Evolutionary conservation across 2,888 invertebrate species (phyloP).

Genomic region (Apodemia zela): DNA sequence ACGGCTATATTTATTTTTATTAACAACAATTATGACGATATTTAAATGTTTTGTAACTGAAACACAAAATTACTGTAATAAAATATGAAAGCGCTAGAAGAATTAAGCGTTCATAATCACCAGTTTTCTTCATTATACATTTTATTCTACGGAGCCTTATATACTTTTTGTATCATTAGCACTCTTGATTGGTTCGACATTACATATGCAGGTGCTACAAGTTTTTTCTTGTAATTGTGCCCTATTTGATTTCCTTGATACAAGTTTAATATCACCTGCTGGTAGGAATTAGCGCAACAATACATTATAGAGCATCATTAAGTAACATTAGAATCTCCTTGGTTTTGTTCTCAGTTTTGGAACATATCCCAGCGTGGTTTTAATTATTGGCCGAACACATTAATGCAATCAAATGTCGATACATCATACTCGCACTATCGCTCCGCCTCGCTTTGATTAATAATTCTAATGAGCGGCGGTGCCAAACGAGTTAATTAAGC

Average conservation of each 20-base stretch:
- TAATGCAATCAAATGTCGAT: conserved; percentile 79
- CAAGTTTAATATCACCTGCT: conserved; percentile 37
- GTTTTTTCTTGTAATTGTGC: conserved; percentile 6
- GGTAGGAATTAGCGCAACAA: conserved; percentile 41
- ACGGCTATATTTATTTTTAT: too few relatives aligned
- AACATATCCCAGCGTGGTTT: conserved; percentile 68
- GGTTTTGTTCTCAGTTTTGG: conserved; percentile 42
- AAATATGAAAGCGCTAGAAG: too few relatives aligned
- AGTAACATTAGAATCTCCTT: conserved; percentile 27
- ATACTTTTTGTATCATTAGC: conserved; percentile 16
- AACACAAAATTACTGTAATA: too few relatives aligned
- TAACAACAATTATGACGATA: too few relatives aligned
- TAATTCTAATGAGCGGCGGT: conserved; percentile 79
- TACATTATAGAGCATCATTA: conserved; percentile 54
- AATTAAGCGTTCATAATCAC: neutral
- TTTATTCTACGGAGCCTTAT: conserved; percentile 6
- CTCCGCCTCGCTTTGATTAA: conserved; percentile 76
- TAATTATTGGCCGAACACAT: conserved; percentile 72
- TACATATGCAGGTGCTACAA: conserved; percentile 12
- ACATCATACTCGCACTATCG: conserved; percentile 75
- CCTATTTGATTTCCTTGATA: conserved; percentile 15
- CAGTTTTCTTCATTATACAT: neutral
- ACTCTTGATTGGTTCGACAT: conserved; percentile 4
- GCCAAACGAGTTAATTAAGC: conserved; percentile 80
- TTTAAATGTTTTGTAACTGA: too few relatives aligned